Conservation (phyloP, 2,888 invertebrate genomes). For the Dermolepida albohirtum region DNA sequence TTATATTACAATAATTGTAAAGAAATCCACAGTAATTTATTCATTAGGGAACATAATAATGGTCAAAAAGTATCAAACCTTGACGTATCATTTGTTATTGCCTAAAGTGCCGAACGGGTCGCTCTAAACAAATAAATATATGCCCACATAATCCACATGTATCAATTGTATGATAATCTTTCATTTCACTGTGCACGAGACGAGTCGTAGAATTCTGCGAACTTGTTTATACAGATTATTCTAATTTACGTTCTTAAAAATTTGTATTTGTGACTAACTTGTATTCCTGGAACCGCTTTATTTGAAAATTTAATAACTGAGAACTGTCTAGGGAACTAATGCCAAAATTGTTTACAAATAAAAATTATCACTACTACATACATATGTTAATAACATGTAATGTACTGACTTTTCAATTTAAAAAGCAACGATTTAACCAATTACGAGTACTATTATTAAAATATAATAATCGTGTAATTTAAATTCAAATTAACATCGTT, state of each 20-base stretch:
- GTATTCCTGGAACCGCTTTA: slow-evolving; percentile 23
- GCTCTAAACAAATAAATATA: not conserved
- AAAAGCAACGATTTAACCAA: too few species aligned
- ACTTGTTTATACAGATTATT: slow-evolving; percentile 35
- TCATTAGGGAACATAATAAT: too few species aligned
- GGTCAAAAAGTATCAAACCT: not conserved
- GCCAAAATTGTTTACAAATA: not conserved
- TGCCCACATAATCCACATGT: not conserved
- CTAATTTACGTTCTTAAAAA: slow-evolving; percentile 35
- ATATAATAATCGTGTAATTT: too few species aligned
- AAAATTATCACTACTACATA: too few species aligned
- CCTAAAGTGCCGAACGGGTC: not conserved
- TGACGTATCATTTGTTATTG: not conserved
- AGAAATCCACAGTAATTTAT: too few species aligned
- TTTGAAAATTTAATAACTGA: slow-evolving; percentile 19
- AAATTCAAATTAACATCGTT: too few species aligned
- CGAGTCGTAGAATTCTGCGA: slow-evolving; percentile 33
- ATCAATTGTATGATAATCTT: slow-evolving; percentile 15
- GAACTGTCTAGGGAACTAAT: slow-evolving; percentile 2
- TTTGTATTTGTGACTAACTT: slow-evolving; percentile 36
- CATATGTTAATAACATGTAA: too few species aligned
- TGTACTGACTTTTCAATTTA: too few species aligned
- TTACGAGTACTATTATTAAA: too few species aligned
- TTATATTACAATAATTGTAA: too few species aligned
- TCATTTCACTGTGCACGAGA: slow-evolving; percentile 18